A percentile compares a stretch with the other conserved stretches of the same genome.
These are phyloP conservation scores for Archips xylosteana DNA, from an alignment of 2,888 invertebrate species.

Conservation along the genomic window DNA sequence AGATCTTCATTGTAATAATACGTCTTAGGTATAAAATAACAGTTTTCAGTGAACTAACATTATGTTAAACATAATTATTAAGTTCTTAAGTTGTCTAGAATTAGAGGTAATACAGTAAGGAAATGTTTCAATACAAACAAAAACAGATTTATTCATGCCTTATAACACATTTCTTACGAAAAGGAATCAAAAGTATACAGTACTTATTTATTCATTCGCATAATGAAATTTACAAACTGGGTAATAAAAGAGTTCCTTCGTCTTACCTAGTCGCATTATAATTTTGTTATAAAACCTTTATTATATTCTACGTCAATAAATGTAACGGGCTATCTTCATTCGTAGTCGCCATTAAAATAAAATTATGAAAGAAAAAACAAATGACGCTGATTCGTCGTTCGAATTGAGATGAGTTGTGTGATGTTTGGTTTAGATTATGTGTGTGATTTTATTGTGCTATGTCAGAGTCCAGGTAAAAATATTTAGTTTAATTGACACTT, in stretches of 20 bases:
- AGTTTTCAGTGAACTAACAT: no score
- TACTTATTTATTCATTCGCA: no score
- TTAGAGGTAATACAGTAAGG: no score
- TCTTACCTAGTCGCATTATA: neutral
- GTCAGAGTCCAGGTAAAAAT: constrained; percentile 1
- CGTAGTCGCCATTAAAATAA: neutral
- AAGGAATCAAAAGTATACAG: no score
- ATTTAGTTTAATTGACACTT: neutral
- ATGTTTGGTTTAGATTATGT: neutral
- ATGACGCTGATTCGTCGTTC: neutral
- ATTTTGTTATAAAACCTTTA: neutral
- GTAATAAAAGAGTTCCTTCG: neutral
- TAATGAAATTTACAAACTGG: no score
- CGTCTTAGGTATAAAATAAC: no score
- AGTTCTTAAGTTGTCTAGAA: no score
- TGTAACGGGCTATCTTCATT: neutral
- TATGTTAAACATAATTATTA: no score
- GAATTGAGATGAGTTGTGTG: neutral
- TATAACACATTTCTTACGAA: no score
- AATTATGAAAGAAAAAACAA: constrained; percentile 7
- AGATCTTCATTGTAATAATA: no score
- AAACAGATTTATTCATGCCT: no score
- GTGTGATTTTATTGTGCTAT: neutral
- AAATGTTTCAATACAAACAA: no score
- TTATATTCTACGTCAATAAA: neutral